Percentiles rank a stretch among this genome's conserved stretches.
Evolutionary conservation across 2,113 vertebrate genomes (phyloP).

Genomic region (Chionomys nivalis): DNA sequence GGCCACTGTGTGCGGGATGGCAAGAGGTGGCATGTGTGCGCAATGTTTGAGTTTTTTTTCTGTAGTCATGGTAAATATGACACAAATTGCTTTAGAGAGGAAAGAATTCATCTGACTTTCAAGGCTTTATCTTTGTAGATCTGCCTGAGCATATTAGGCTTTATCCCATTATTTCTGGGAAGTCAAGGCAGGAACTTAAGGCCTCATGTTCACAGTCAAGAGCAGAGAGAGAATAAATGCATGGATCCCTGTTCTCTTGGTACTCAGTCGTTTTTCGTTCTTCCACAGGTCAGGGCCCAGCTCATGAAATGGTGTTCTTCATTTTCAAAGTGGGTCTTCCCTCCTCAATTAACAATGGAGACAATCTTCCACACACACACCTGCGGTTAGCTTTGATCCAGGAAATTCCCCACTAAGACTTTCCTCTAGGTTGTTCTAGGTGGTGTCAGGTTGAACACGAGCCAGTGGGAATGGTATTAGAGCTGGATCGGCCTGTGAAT

Average conservation of each 20-base stretch:
- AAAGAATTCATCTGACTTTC: not conserved
- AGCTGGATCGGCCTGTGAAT: not conserved
- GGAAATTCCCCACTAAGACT: not conserved
- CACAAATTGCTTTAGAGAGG: no score
- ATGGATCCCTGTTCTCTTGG: not conserved
- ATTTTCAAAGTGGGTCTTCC: not conserved
- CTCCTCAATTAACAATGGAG: not conserved
- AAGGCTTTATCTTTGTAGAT: no score
- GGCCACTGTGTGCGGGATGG: not conserved
- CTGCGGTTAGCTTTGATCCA: no score
- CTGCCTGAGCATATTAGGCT: no score
- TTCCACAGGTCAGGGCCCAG: not conserved
- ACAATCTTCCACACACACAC: not conserved
- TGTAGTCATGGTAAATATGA: not conserved
- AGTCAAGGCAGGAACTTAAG: not conserved
- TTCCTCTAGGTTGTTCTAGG: not conserved
- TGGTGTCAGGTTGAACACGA: not conserved
- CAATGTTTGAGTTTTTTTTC: not conserved
- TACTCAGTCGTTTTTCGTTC: not conserved
- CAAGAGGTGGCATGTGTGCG: not conserved
- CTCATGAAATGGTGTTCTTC: no score
- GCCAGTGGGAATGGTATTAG: fast-evolving
- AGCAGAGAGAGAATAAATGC: not conserved
- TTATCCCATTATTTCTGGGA: not conserved
- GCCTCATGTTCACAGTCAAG: not conserved